Percentiles rank a stretch among this genome's conserved stretches.
These are phyloP conservation scores for Parasteatoda lunata DNA, from an alignment of 2,888 invertebrate genomes.

Conservation along the genomic window DNA sequence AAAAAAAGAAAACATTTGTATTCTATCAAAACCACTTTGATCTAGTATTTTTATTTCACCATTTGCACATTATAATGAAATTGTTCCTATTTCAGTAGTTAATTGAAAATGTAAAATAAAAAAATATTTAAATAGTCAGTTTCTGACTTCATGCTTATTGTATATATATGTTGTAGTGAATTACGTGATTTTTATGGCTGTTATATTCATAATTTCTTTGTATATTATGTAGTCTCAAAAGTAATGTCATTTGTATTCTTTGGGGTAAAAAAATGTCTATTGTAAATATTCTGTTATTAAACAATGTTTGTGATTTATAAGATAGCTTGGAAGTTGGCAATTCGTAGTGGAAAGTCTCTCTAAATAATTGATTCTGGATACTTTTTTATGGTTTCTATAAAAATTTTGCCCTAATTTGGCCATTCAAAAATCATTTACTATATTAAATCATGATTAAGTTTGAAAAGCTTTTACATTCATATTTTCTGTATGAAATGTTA, in stretches of 20 bases:
- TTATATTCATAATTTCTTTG: conserved; percentile 8
- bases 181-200: conserved; percentile 14
- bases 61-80: neutral
- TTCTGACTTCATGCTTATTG: conserved; percentile 8
- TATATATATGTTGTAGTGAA: conserved; percentile 30
- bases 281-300: conserved; percentile 8
- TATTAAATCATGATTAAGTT: too few relatives aligned
- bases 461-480: too few relatives aligned
- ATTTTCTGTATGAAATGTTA: too few relatives aligned
- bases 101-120: conserved; percentile 18
- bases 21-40: too few relatives aligned
- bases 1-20: too few relatives aligned
- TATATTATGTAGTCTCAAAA: conserved; percentile 34
- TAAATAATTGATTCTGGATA: too few relatives aligned
- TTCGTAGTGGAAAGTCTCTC: too few relatives aligned
- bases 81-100: conserved; percentile 24
- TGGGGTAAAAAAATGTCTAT: neutral
- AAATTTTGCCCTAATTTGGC: too few relatives aligned
- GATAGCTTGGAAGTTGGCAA: neutral
- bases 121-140: too few relatives aligned
- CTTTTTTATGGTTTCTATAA: too few relatives aligned
- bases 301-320: neutral
- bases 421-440: too few relatives aligned
- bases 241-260: conserved; percentile 21
- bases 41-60: too few relatives aligned